Conservation (phyloP, 2,797 vertebrate species). For the Eidolon dupreanum region DNA sequence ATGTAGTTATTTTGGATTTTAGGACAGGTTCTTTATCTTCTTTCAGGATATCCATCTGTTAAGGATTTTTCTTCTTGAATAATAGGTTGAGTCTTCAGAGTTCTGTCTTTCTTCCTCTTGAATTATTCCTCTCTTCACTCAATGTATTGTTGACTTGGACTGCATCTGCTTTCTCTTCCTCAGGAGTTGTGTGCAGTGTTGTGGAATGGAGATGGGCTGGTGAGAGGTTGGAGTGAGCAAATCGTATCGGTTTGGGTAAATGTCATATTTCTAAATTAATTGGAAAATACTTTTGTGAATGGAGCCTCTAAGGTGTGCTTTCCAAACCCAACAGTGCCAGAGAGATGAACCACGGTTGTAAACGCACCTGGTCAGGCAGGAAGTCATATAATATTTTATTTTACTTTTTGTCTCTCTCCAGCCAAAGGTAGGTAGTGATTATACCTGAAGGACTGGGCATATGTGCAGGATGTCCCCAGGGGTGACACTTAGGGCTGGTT, state of each 20-base stretch:
- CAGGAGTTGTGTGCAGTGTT: not conserved
- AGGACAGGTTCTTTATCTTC: not conserved
- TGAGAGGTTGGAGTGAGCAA: not conserved
- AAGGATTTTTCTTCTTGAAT: slow-evolving; percentile 32
- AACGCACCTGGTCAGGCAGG: not conserved
- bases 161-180: not conserved
- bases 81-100: not conserved
- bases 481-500: slow-evolving; percentile 74
- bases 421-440: not conserved
- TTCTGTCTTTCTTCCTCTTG: slow-evolving; percentile 1
- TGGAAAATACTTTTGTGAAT: not conserved
- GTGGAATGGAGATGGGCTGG: not conserved
- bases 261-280: not conserved
- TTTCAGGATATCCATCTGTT: not conserved
- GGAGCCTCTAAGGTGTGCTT: not conserved
- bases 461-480: slow-evolving; percentile 68
- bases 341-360: not conserved
- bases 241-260: not conserved
- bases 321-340: not conserved
- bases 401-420: not conserved
- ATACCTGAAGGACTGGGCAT: slow-evolving; percentile 57
- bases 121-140: not conserved
- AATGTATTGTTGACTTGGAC: not conserved
- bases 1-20: not conserved
- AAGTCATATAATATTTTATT: slow-evolving; percentile 40